Conservation (phyloP, 2,797 vertebrate species). For the Pseudotriccus pelzelni region DNA sequence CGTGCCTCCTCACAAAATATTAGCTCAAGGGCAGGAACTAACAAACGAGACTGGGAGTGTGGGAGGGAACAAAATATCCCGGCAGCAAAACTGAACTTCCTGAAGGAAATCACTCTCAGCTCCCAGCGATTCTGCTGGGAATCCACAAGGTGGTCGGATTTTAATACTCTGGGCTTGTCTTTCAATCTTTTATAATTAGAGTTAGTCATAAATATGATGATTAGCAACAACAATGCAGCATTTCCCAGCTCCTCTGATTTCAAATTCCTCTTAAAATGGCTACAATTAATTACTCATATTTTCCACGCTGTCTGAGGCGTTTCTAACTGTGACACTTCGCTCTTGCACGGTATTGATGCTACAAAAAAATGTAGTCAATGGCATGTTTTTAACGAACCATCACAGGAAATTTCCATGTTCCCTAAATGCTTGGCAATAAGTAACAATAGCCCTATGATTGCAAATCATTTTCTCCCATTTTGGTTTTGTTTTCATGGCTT, state of each 20-base stretch:
- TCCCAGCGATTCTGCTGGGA: not conserved
- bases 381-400: not conserved
- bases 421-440: not conserved
- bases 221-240: conserved; percentile 60
- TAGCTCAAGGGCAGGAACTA: conserved; percentile 59
- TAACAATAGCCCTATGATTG: conserved; percentile 6
- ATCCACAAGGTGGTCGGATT: not conserved
- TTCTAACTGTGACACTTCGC: not conserved
- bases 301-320: conserved; percentile 16
- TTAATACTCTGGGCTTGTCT: conserved; percentile 47
- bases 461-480: conserved; percentile 28
- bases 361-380: not conserved
- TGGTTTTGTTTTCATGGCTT: conserved; percentile 18
- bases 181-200: conserved; percentile 49
- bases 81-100: conserved; percentile 45
- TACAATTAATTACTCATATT: conserved; percentile 65
- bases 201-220: conserved; percentile 62
- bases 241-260: conserved; percentile 55
- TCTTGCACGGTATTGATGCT: not conserved
- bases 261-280: conserved; percentile 35
- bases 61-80: conserved; percentile 51
- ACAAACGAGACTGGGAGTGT: conserved; percentile 30
- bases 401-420: conserved; percentile 23
- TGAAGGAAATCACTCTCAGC: conserved; percentile 55
- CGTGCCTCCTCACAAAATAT: conserved; percentile 11